These are phyloP conservation scores for Apamea sordens DNA, from an alignment of 2,888 invertebrate species.

Conservation along the genomic window DNA sequence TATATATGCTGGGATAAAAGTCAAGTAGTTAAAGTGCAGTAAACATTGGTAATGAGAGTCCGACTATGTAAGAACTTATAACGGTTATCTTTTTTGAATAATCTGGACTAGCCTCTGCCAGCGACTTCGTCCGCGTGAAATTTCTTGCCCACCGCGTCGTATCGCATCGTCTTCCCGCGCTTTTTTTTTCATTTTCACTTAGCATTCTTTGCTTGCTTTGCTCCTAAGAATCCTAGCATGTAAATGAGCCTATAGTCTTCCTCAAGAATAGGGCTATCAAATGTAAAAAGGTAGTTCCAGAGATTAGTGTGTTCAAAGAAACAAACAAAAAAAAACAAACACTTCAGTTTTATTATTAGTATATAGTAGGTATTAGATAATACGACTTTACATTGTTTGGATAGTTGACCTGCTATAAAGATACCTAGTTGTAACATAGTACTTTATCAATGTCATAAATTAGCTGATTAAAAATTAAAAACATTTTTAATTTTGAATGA, in stretches of 20 bases:
- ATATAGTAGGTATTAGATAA: background rate
- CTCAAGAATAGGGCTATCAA: background rate
- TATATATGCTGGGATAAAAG: constrained; percentile 9
- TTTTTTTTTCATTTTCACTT: background rate
- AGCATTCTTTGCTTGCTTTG: background rate
- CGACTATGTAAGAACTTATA: background rate
- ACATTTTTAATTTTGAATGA: constrained; percentile 3
- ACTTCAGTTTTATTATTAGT: background rate
- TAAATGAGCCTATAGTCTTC: background rate
- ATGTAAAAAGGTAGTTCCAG: background rate
- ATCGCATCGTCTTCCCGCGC: background rate
- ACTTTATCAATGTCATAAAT: background rate
- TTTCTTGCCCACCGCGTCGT: background rate
- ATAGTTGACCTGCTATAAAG: background rate
- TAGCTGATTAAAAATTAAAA: background rate
- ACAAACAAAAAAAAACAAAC: background rate
- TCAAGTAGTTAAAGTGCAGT: constrained; percentile 5
- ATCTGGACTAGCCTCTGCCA: background rate
- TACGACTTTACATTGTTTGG: background rate
- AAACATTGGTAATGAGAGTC: background rate
- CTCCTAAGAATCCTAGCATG: background rate
- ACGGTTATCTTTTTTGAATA: background rate
- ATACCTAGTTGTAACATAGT: background rate
- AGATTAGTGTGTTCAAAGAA: too few relatives aligned
- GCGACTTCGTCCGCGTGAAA: too few relatives aligned